These are phyloP conservation scores for Tholera decimalis DNA, from an alignment of 2,888 invertebrate genomes.

Conservation along the genomic window DNA sequence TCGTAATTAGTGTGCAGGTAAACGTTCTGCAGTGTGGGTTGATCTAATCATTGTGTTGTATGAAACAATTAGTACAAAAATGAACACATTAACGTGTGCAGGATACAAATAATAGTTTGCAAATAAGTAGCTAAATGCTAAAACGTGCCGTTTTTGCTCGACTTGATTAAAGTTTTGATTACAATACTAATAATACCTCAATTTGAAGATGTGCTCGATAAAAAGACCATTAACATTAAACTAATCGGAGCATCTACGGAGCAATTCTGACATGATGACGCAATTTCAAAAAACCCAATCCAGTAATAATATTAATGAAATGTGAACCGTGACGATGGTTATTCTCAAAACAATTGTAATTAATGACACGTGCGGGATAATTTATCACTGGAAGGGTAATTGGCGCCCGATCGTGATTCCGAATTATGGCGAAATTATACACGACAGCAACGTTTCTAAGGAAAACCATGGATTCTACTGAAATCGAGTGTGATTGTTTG, in stretches of 20 bases:
- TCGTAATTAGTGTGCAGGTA: conserved; percentile 19
- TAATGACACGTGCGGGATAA: conserved; percentile 68
- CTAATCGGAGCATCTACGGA: conserved; percentile 9
- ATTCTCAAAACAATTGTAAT: conserved; percentile 67
- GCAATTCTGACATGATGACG: conserved; percentile 10
- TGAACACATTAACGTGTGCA: conserved; percentile 10
- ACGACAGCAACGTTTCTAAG: conserved; percentile 7
- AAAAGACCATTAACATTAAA: conserved; percentile 26
- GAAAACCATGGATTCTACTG: not conserved
- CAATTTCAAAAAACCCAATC: conserved; percentile 11
- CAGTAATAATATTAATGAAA: conserved; percentile 23
- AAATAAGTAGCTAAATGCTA: conserved; percentile 26
- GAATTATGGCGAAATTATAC: conserved; percentile 57
- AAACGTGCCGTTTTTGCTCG: conserved; percentile 7
- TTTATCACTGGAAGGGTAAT: conserved; percentile 63
- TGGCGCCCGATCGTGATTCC: conserved; percentile 46
- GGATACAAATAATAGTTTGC: conserved; percentile 3
- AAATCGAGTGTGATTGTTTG: conserved; percentile 9
- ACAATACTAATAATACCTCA: conserved; percentile 27
- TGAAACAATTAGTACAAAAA: conserved; percentile 26
- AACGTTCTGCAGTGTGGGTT: conserved; percentile 11
- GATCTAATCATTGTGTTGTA: conserved; percentile 26
- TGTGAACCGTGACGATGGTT: conserved; percentile 35
- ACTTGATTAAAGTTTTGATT: conserved; percentile 32
- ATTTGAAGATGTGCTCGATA: conserved; percentile 40